These are phyloP conservation scores for Drosophila mojavensis DNA, from an alignment of 1,140 invertebrate genomes.

Conservation along the genomic window DNA sequence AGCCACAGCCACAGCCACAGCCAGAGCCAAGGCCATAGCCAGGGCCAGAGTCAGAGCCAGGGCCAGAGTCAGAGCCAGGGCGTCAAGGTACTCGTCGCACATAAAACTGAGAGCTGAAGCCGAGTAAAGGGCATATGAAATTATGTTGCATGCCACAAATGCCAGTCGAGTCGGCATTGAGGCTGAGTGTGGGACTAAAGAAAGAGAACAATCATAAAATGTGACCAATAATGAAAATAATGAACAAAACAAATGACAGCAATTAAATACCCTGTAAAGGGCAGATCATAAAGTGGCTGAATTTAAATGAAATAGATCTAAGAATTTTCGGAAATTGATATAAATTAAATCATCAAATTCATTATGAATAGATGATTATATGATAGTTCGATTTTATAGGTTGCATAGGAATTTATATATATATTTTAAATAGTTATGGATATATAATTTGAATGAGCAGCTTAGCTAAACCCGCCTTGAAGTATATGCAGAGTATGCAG, in stretches of 20 bases:
- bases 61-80: neutral
- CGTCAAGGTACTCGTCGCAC: constrained; percentile 34
- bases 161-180: constrained; percentile 11
- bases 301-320: too few species aligned
- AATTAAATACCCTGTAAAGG: constrained; percentile 43
- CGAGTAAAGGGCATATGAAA: constrained; percentile 58
- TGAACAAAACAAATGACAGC: constrained; percentile 55
- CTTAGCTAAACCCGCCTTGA: too few species aligned
- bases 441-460: too few species aligned
- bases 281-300: neutral
- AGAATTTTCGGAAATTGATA: too few species aligned
- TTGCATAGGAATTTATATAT: too few species aligned
- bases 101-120: constrained; percentile 26
- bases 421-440: too few species aligned
- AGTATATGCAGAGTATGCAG: too few species aligned
- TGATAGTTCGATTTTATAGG: too few species aligned
- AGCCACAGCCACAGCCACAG: neutral
- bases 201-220: constrained; percentile 64
- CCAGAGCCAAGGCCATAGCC: constrained; percentile 10
- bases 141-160: constrained; percentile 72
- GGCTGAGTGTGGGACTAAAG: neutral
- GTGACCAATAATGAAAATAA: constrained; percentile 75
- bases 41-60: neutral
- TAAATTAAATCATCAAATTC: too few species aligned
- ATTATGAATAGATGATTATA: too few species aligned